phyloP scores from a whole-genome alignment of 2,888 invertebrate species.

The Tetheella fluctuosa region DNA sequence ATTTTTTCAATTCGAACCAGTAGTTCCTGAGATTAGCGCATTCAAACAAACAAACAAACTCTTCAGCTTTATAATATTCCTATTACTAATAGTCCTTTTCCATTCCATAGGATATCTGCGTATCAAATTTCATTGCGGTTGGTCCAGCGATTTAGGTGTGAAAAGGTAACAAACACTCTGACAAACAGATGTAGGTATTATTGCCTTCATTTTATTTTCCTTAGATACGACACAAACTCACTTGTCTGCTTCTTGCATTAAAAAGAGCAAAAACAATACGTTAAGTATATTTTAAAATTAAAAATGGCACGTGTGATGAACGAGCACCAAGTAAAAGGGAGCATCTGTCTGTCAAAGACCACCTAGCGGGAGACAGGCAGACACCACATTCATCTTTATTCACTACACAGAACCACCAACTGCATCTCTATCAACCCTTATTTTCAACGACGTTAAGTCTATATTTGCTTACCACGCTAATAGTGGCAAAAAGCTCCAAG shows the following conservation, averaged over 20 bases:
- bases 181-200: too few species aligned
- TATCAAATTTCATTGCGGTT: too few species aligned
- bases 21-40: too few species aligned
- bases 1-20: too few species aligned
- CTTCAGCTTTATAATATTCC: too few species aligned
- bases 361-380: constrained; percentile 69
- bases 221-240: background rate
- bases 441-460: background rate
- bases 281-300: constrained; percentile 53
- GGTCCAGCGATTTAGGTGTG: too few species aligned
- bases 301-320: constrained; percentile 59
- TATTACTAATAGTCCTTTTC: too few species aligned
- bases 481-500: constrained; percentile 46
- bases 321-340: constrained; percentile 59
- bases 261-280: constrained; percentile 13
- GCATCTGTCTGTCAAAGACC: constrained; percentile 79
- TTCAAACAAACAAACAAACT: too few species aligned
- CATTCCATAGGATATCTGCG: too few species aligned
- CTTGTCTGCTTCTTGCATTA: constrained; percentile 10
- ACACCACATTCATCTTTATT: constrained; percentile 78
- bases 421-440: constrained; percentile 17
- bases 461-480: background rate
- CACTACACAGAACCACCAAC: constrained; percentile 35
- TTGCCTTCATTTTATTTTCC: too few species aligned
- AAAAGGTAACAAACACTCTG: too few species aligned